Percentiles rank a stretch among this genome's conserved stretches.
phyloP scores from a whole-genome alignment of 2,797 vertebrate genomes.

The Pseudocheirus occidentalis region DNA sequence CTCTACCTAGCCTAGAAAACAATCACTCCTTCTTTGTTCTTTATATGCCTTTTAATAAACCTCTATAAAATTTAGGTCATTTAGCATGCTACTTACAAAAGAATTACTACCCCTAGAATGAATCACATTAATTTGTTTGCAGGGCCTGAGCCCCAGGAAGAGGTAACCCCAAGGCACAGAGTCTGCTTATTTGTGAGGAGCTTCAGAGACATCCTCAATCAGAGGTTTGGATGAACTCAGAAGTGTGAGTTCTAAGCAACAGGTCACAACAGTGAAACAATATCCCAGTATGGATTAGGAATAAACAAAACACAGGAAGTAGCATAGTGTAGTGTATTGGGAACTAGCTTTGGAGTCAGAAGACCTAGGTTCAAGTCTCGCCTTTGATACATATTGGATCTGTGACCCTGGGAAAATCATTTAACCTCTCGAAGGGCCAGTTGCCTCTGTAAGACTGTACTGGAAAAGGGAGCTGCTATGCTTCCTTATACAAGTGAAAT shows the following conservation, averaged over 20 bases:
- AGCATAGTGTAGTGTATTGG: not conserved
- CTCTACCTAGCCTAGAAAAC: not conserved
- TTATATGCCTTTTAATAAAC: not conserved
- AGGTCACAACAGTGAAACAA: not conserved
- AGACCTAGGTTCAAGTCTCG: not conserved
- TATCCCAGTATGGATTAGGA: not conserved
- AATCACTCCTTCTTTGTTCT: not conserved
- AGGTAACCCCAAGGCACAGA: not conserved
- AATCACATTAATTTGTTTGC: not conserved
- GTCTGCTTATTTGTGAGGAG: not conserved
- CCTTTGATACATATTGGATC: not conserved
- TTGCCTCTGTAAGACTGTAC: not conserved
- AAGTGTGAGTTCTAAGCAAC: not conserved
- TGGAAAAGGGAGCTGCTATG: not conserved
- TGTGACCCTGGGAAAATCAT: not conserved
- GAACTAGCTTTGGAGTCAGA: not conserved
- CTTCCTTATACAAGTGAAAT: not conserved
- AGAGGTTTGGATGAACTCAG: not conserved
- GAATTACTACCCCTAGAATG: not conserved
- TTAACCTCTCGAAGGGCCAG: not conserved
- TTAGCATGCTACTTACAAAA: not conserved
- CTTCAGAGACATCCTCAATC: not conserved
- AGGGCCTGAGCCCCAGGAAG: not conserved
- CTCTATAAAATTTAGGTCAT: not conserved
- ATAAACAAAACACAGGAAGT: not conserved